phyloP scores from a whole-genome alignment of 2,888 invertebrate genomes.

The Nomada lathburiana region DNA sequence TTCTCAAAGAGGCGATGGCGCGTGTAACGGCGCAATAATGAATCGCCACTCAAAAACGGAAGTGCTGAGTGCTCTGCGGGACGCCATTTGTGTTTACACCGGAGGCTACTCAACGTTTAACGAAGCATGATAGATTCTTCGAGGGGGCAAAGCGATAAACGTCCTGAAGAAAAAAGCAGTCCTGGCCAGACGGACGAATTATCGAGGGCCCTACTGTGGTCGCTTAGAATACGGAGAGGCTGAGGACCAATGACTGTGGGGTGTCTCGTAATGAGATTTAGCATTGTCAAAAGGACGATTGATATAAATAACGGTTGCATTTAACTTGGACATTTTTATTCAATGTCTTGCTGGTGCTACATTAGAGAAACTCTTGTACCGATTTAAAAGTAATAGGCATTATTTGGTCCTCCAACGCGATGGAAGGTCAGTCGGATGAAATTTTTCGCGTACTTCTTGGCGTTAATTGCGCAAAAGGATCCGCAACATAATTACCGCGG shows the following conservation, averaged over 20 bases:
- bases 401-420: too few relatives aligned
- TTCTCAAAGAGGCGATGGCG: conserved; percentile 52
- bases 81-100: conserved; percentile 78
- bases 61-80: conserved; percentile 68
- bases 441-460: too few relatives aligned
- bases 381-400: too few relatives aligned
- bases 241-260: background rate
- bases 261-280: conserved; percentile 64
- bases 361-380: too few relatives aligned
- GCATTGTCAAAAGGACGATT: conserved; percentile 53
- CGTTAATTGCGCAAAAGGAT: too few relatives aligned
- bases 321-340: too few relatives aligned
- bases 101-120: conserved; percentile 69
- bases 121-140: conserved; percentile 72
- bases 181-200: conserved; percentile 37
- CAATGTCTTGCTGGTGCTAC: too few relatives aligned
- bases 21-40: conserved; percentile 60
- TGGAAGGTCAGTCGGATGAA: too few relatives aligned
- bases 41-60: conserved; percentile 69
- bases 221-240: background rate
- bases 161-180: conserved; percentile 14
- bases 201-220: conserved; percentile 46
- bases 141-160: conserved; percentile 18
- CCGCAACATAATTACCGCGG: too few relatives aligned
- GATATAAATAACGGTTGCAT: too few relatives aligned